phyloP scores from a whole-genome alignment of 1,140 invertebrate species.

The Sitodiplosis mosellana region DNA sequence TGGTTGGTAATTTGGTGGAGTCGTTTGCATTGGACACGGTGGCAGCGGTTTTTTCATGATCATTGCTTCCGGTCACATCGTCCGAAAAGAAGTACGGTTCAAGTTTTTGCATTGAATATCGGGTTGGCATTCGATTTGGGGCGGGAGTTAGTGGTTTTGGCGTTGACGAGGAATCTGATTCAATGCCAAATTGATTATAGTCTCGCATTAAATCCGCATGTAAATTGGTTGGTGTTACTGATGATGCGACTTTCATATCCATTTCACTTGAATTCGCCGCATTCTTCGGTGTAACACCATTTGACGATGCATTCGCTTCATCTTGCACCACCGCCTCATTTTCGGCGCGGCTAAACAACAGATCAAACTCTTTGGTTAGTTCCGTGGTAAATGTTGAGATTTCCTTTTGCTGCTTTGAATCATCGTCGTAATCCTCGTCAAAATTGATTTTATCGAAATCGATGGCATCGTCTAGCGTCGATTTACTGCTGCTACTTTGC shows the following conservation, averaged over 20 bases:
- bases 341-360: constrained; percentile 2
- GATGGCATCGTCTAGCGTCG: background rate
- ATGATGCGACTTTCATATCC: too few relatives aligned
- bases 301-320: background rate
- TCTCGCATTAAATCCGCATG: too few relatives aligned
- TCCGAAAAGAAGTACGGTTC: constrained; percentile 3
- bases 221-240: too few relatives aligned
- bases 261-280: too few relatives aligned
- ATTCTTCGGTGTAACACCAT: too few relatives aligned
- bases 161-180: too few relatives aligned
- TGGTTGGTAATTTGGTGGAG: background rate
- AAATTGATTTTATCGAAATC: constrained; percentile 3
- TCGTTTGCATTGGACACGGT: background rate
- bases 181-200: too few relatives aligned
- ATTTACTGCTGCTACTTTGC: background rate
- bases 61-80: background rate
- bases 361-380: constrained; percentile 6
- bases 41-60: background rate
- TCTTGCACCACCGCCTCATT: background rate
- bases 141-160: background rate
- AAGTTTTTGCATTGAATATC: constrained; percentile 5
- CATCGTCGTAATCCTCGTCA: constrained; percentile 1
- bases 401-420: background rate
- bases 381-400: constrained; percentile 1
- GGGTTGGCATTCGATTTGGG: background rate